Base-by-base conservation (phyloP, 2,113 vertebrate genomes). In the Todiramphus saurophagus region DNA sequence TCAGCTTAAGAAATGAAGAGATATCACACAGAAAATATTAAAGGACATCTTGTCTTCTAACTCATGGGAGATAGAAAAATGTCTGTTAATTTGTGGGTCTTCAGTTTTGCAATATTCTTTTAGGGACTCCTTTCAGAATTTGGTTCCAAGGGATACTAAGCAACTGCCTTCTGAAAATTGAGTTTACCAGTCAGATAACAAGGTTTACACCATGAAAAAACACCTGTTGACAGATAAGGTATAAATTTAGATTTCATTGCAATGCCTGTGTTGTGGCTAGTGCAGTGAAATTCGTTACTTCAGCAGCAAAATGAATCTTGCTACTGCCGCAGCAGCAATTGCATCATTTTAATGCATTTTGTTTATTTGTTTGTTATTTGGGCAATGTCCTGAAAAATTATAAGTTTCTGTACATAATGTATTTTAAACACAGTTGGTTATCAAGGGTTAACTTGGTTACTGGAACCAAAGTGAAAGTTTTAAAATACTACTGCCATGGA, bases 401-500 rank as follows among this genome's bases (percentile, higher is more conserved):
- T 20, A 39, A 13, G 28, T 56, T 89, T 75, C 39, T 72, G 33
- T 28, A 70, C 1, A 4, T 35, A 75, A 33, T 0, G 2, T 69
- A 93, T 73, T 92, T 92, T 46, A 94, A 95, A 58, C 85, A 78
- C n/a, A 94, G 39, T 89, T 94, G 60, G 15, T 67, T 84, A 68
- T 93, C 87, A 96, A 95, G 96, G 93, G 96, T 98, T 96, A 95
- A 96, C 62, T 94, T 88, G n/a, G 69, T 92, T 75, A 77, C 35
- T 69, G 73, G 90, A 97, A 92, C 73, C 83, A 79, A 96, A 96
- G 90, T 91, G 95, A 97, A 96, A 96, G 93, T 97, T 96, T 97
- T 92, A 96, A 93, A 97, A 90, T 63, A 81, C 48, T 83, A 41
- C 69, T 86, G 62, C 77, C 72, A 89, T 23, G 44, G 66, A 96